Evolutionary conservation across 2,113 vertebrate genomes (phyloP).

Genomic region (Rhagologus leucostigma): DNA sequence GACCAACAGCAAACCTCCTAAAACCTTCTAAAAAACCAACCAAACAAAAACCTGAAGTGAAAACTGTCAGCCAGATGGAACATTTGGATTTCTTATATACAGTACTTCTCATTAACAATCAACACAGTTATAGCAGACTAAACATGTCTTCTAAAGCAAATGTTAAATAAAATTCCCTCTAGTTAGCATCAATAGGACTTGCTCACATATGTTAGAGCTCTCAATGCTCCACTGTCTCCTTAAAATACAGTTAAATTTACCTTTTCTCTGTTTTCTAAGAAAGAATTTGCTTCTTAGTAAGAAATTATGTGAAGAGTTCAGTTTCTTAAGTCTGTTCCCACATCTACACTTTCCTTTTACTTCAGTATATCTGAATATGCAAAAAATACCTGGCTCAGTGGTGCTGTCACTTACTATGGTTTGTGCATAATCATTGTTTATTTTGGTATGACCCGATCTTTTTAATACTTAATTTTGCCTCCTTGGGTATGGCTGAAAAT

Average conservation of each 20-base stretch:
- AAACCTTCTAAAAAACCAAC: background rate
- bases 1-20: background rate
- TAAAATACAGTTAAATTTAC: background rate
- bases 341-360: background rate
- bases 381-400: background rate
- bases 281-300: background rate
- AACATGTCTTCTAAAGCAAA: background rate
- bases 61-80: background rate
- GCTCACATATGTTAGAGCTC: background rate
- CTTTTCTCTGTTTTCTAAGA: background rate
- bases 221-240: background rate
- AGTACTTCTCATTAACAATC: background rate
- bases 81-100: background rate
- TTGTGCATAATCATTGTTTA: background rate
- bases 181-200: background rate
- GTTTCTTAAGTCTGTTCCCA: background rate
- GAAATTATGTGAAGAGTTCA: background rate
- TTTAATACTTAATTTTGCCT: background rate
- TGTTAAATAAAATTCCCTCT: background rate
- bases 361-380: background rate
- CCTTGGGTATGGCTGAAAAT: background rate
- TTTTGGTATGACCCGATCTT: background rate
- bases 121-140: conserved; percentile 4
- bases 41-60: background rate
- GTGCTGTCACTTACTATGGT: background rate